Conservation (phyloP, 1,140 invertebrate species). For the Chrysopa pallens region DNA sequence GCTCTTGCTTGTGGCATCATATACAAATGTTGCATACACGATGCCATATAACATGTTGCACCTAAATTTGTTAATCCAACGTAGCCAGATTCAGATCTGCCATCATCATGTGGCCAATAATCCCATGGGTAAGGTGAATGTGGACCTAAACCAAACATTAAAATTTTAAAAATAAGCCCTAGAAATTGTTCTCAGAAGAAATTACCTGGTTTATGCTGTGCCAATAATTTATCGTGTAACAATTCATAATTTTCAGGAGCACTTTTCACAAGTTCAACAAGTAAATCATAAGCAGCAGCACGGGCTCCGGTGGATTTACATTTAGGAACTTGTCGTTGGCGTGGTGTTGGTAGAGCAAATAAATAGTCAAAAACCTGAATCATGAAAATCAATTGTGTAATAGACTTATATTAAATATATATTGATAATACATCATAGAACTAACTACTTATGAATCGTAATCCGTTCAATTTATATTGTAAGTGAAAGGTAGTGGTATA, state of each 20-base stretch:
- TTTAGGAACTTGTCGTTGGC: constrained; percentile 70
- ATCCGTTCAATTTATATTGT: too few relatives aligned
- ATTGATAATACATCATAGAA: constrained; percentile 3
- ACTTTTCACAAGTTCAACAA: constrained; percentile 72
- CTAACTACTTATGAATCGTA: too few relatives aligned
- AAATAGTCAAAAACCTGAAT: constrained; percentile 66
- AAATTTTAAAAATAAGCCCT: constrained; percentile 1
- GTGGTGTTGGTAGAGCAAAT: constrained; percentile 75
- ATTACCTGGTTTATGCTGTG: constrained; percentile 66
- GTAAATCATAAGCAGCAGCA: constrained; percentile 74
- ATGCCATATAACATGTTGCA: constrained; percentile 93
- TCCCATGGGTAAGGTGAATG: constrained; percentile 85
- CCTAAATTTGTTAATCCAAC: constrained; percentile 87
- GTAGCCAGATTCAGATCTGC: constrained; percentile 81
- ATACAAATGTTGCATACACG: constrained; percentile 89
- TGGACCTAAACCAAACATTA: constrained; percentile 31
- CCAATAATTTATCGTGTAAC: constrained; percentile 62
- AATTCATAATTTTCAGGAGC: constrained; percentile 72
- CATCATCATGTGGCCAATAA: constrained; percentile 92
- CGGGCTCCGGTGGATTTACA: constrained; percentile 80
- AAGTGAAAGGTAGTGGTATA: too few relatives aligned
- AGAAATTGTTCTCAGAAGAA: background rate
- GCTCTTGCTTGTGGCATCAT: constrained; percentile 87
- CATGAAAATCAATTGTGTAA: constrained; percentile 4
- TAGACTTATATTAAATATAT: constrained; percentile 2